Conservation (phyloP, 2,797 vertebrate species). For the Pseudochaenichthys georgianus region DNA sequence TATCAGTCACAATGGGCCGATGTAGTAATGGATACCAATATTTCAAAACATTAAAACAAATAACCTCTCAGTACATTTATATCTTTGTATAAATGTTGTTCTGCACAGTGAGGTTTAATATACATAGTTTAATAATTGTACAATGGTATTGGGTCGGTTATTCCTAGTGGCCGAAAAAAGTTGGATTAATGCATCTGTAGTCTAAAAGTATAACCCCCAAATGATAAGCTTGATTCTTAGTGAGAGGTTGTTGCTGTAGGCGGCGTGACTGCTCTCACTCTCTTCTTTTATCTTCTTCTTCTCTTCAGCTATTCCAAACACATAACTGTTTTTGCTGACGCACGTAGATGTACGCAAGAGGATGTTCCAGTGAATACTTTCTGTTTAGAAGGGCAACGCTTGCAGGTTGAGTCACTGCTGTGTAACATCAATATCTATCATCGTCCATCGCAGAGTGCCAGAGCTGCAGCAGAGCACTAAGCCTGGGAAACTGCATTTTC, state of each 20-base stretch:
- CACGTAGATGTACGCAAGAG: neutral
- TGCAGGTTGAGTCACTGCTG: slow-evolving; percentile 19
- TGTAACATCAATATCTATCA: slow-evolving; percentile 13
- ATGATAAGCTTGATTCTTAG: neutral
- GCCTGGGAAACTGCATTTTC: slow-evolving; percentile 28
- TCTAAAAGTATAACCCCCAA: neutral
- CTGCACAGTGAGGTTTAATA: too few species aligned
- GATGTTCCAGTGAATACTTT: neutral
- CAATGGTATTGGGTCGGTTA: too few species aligned
- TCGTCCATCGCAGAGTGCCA: neutral
- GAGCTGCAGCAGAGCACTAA: neutral
- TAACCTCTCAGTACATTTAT: too few species aligned
- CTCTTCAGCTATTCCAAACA: slow-evolving; percentile 27
- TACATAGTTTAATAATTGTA: too few species aligned
- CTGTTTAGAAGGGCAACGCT: slow-evolving; percentile 13
- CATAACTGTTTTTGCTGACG: slow-evolving; percentile 5
- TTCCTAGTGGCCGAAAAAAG: too few species aligned
- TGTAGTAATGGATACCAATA: too few species aligned
- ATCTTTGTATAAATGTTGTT: too few species aligned
- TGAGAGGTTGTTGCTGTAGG: neutral
- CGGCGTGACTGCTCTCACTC: neutral
- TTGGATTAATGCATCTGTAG: too few species aligned
- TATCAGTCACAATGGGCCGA: too few species aligned
- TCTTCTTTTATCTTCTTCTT: neutral
- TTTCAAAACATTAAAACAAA: too few species aligned